These are phyloP conservation scores for Pseudococcus jackbeardsleyi DNA, from an alignment of 2,888 invertebrate species.

Conservation along the genomic window DNA sequence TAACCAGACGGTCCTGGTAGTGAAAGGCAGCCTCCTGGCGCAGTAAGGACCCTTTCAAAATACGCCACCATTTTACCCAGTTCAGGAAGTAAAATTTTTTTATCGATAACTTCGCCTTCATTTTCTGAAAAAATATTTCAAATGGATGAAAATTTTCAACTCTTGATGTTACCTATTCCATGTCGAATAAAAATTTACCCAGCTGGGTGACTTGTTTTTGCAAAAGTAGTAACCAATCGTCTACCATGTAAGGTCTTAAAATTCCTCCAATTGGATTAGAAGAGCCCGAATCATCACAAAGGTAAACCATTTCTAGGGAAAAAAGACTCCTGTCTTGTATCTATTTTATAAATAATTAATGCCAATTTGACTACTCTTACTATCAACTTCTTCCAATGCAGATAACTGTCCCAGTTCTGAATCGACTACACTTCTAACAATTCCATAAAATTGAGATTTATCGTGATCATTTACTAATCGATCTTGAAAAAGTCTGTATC, in stretches of 20 bases:
- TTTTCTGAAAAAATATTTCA: constrained; percentile 59
- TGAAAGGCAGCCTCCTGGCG: constrained; percentile 77
- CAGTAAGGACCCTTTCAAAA: constrained; percentile 76
- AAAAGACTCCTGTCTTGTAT: neutral
- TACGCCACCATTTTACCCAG: constrained; percentile 77
- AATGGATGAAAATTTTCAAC: neutral
- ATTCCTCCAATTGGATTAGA: neutral
- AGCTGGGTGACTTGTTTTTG: constrained; percentile 70
- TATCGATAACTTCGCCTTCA: constrained; percentile 65
- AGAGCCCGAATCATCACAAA: neutral
- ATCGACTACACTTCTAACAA: constrained; percentile 69
- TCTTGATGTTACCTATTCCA: neutral
- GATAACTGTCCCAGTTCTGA: constrained; percentile 31
- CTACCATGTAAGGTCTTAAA: neutral
- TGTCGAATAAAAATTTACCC: constrained; percentile 31
- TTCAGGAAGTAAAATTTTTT: constrained; percentile 77
- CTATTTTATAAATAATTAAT: neutral
- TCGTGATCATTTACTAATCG: constrained; percentile 79
- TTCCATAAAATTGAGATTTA: constrained; percentile 76
- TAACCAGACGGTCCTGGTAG: constrained; percentile 84
- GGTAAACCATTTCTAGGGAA: neutral
- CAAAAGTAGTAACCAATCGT: constrained; percentile 75
- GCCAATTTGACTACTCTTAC: neutral
- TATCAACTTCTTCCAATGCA: neutral
- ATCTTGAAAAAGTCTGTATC: constrained; percentile 81